Percentiles rank a stretch among this genome's conserved stretches.
These are phyloP conservation scores for Colistium nudipinnis DNA, from an alignment of 2,113 vertebrate genomes.

Conservation along the genomic window DNA sequence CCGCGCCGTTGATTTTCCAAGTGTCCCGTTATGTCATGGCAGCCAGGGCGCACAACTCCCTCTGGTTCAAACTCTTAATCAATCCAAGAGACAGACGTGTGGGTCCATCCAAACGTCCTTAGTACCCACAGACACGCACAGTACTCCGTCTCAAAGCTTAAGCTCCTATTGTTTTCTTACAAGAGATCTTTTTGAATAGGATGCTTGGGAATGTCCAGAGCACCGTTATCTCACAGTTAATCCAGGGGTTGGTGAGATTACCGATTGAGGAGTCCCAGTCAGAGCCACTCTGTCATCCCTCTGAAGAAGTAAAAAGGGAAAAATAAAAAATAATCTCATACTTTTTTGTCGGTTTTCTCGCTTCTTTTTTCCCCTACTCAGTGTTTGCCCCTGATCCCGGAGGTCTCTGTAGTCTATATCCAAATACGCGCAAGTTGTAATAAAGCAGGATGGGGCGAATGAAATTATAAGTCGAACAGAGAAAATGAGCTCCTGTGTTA, in stretches of 20 bases:
- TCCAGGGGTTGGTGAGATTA: constrained; percentile 43
- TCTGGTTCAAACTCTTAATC: constrained; percentile 26
- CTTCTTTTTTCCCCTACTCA: constrained; percentile 31
- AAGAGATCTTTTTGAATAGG: constrained; percentile 1
- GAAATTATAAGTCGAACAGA: constrained; percentile 31
- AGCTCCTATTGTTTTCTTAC: background rate
- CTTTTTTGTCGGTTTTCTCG: constrained; percentile 42
- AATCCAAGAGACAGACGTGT: constrained; percentile 10
- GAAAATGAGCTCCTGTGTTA: constrained; percentile 53
- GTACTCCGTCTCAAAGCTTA: background rate
- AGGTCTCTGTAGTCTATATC: background rate
- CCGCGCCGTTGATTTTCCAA: constrained; percentile 37
- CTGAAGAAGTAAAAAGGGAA: constrained; percentile 11
- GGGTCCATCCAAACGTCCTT: constrained; percentile 37
- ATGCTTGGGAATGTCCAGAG: constrained; percentile 42
- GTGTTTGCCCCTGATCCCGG: background rate
- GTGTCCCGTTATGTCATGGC: constrained; percentile 72
- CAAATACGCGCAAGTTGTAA: background rate
- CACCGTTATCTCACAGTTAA: constrained; percentile 41
- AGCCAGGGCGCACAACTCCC: constrained; percentile 40
- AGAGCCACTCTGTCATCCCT: constrained; percentile 23
- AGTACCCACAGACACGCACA: background rate
- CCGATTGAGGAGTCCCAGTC: constrained; percentile 18
- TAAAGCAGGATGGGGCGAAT: background rate
- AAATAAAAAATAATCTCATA: constrained; percentile 10